Base-by-base conservation (phyloP, 2,797 vertebrate species). In the Tachyglossus aculeatus region DNA sequence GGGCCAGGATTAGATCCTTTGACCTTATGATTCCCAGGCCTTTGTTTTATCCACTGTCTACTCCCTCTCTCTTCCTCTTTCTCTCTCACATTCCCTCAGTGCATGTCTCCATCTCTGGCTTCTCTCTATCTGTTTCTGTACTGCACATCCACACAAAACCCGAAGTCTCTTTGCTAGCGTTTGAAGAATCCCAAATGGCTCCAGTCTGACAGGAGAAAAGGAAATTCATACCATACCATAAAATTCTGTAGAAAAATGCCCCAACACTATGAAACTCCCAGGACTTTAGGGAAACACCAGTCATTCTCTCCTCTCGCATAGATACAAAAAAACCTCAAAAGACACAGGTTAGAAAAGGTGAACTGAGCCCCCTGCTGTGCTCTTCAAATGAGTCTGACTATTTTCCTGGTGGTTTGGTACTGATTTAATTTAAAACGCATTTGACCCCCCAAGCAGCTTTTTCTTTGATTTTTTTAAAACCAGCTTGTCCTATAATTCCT, bases 351-450 rank as follows among this genome's bases (percentile, higher is more conserved):
- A 69, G 69, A 62, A 81, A 87, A 69, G 63, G 66, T 59, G 78
- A 78, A 59, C 59, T 21, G 4, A 64, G 27, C 9, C 37, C 57
- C 74, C 58, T 67, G 56, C 56, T 61, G 36, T 53, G 53, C n/a
- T 57, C 32, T 81, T 80, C 65, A 71, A 62, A 61, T 73, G 65
- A 63, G 75, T 78, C 73, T 60, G 67, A 59, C 1, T 7, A 67
- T 62, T 78, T 84, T 84, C 59, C 48, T 60, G 65, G 57, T 68
- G 73, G 80, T 81, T 80, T 77, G 58, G n/a, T 76, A 78, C 52
- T 66, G 61, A 78, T 67, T 73, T 73, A 75, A 68, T 48, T 56
- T 40, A 41, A 66, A 78, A 59, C 67, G 4, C 47, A 57, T 73
- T 68, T 75, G 68, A 62, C 31, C 47, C 56, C 61, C 61, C 73